Percentiles rank a stretch among this genome's conserved stretches.
phyloP scores from a whole-genome alignment of 92 coral and sea anemone species.

The Epizoanthus fatuus region DNA sequence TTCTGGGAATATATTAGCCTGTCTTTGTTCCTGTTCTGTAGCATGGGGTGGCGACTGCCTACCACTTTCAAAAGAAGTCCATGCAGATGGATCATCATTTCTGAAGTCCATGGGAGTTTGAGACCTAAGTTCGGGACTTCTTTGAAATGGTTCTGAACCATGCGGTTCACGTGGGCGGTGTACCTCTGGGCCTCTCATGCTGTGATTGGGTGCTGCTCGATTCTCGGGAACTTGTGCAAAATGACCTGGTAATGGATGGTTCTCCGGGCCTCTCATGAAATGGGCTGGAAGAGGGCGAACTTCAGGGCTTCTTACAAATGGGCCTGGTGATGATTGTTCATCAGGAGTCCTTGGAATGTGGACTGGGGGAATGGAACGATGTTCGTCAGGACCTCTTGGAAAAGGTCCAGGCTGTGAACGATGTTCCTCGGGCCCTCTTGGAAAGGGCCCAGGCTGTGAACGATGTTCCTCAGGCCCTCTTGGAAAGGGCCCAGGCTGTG shows the following conservation, averaged over 20 bases:
- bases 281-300: too few species aligned
- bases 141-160: constrained; percentile 20
- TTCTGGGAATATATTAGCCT: constrained; percentile 27
- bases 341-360: too few species aligned
- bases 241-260: too few species aligned
- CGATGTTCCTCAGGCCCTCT: constrained; percentile 48
- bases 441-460: constrained; percentile 43
- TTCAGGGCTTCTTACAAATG: too few species aligned
- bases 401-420: too few species aligned
- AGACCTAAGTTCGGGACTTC: constrained; percentile 44
- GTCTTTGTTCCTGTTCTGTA: constrained; percentile 47
- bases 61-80: constrained; percentile 79
- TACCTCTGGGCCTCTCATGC: too few species aligned
- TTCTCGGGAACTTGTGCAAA: too few species aligned
- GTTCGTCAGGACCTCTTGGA: too few species aligned
- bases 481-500: constrained; percentile 17
- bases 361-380: too few species aligned
- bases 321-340: too few species aligned
- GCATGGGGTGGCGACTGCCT: constrained; percentile 60
- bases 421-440: constrained; percentile 14
- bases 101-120: constrained; percentile 62
- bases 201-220: too few species aligned
- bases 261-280: too few species aligned
- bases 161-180: neutral
- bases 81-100: constrained; percentile 71